Evolutionary conservation across 2,113 vertebrate species (phyloP), one percentile per base, ranked within the genome.

Genomic region (Parus major): DNA sequence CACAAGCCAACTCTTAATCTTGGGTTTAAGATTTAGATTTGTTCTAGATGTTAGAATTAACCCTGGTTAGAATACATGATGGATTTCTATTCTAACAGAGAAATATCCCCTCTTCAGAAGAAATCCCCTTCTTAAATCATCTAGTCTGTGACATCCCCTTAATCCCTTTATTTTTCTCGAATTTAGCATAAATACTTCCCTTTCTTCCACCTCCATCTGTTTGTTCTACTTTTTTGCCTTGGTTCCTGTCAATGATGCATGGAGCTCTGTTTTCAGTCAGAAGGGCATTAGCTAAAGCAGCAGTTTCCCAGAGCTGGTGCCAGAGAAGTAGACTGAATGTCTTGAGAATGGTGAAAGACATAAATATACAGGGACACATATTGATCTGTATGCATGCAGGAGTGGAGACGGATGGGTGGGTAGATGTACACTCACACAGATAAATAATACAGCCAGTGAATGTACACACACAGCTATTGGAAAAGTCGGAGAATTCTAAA

Each of bases 41-140:
- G 88, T 95, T 94, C 76, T 97, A 93, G 90, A 82, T 92, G 77
- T 96, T 86, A 90, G 88, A 96, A 93, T 96, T 96, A 97, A 94
- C 80, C 57, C 86, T 94, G 60, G 88, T 82, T 92, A 90, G 64
- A 86, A 90, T 91, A 93, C 59, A 59, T 61, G 88, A 71, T 90
- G 84, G 18, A 60, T 96, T 96, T 93, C 83, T 88, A 49, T 92
- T 93, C 60, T 84, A 84, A 78, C 63, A 88, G 76, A 72, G 69
- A 91, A 94, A 96, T 95, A 92, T 82, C 69, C 69, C 28, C 42
- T 85, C 80, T 83, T 94, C 86, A 65, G 77, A 94, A 93, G 72
- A 92, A 96, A 94, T 96, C 69, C 88, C 56, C 80, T 94, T 94
- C 92, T 93, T 96, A 97, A 96, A 88, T 90, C 79, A 75, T 92